A percentile compares a stretch with the other conserved stretches of the same genome.
Evolutionary conservation across 1,140 invertebrate species (phyloP).

Genomic region (Caenorhabditis inopinata): DNA sequence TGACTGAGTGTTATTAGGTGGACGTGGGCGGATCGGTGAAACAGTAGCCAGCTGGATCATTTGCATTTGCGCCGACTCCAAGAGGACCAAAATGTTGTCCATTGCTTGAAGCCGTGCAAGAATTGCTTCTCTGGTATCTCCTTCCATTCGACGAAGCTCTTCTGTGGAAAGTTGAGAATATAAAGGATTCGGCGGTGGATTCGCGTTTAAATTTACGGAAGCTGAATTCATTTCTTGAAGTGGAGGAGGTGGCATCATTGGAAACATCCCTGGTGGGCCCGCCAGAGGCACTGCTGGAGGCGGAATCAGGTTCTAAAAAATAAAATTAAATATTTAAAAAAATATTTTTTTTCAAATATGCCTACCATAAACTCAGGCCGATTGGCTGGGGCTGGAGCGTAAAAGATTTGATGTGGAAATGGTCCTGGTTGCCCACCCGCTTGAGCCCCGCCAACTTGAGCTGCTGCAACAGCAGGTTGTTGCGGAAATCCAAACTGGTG

Average conservation of each 20-base stretch:
- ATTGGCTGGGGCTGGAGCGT: background rate
- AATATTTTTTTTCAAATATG: no score
- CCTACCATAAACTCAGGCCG: background rate
- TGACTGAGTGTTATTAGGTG: background rate
- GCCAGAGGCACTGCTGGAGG: background rate
- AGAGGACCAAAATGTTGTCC: background rate
- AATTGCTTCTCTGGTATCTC: background rate
- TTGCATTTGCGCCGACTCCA: background rate
- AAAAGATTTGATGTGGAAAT: constrained; percentile 21
- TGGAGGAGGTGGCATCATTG: background rate
- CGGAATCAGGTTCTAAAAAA: background rate
- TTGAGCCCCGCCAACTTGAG: background rate
- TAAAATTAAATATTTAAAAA: background rate
- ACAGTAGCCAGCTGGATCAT: constrained; percentile 7
- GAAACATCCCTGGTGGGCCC: background rate
- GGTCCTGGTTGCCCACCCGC: constrained; percentile 13
- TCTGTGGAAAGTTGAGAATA: background rate
- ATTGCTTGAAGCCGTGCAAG: background rate
- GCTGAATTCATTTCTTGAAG: background rate
- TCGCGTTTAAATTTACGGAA: background rate
- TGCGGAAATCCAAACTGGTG: constrained; percentile 49
- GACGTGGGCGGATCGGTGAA: background rate
- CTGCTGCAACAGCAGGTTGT: background rate
- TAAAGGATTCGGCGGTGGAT: background rate
- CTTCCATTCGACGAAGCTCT: constrained; percentile 7